Base-by-base conservation (phyloP, 2,113 vertebrate genomes). In the Seriola aureovittata region DNA sequence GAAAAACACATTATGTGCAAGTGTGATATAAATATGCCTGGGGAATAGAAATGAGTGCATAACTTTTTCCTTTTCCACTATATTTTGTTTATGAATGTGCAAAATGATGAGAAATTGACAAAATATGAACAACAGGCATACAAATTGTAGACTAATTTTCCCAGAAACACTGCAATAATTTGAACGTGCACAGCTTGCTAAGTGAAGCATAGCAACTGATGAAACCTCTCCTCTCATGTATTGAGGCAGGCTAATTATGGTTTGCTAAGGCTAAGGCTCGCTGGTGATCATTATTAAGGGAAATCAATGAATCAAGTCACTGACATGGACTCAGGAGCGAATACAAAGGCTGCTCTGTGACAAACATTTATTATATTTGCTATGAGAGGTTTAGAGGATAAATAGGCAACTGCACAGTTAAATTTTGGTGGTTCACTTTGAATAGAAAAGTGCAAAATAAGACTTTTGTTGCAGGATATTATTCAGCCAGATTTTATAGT, bases 291-390 rank as follows among this genome's bases (percentile, higher is more conserved):
- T 85, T 85, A 88, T 88, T 74, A 85, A 68, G 71, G 77, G 70
- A 88, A 91, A 94, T 94, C 93, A 89, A 91, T 94, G 86, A 92
- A 94, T 94, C 91, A 91, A 85, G 91, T 81, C 55, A 64, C 21
- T 32, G 72, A 85, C 79, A 4, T 29, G 34, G 44, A 75, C 66
- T 60, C 19, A 3, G 58, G 7, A 66, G 65, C 63, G 52, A 68
- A 86, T 63, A 44, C 21, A 23, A 80, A 42, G 10, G 62, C 71
- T 8, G 36, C 40, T 78, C 54, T 36, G 55, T 40, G 76, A 72
- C 23, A 67, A 55, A 80, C 71, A 75, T 78, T 72, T 82, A 73
- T 82, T n/a, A 78, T 40, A 68, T 88, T 25, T 52, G 66, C 32
- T 44, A 25, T 59, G 54, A 55, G 55, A 44, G 40, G 21, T 64